phyloP scores from a whole-genome alignment of 2,888 invertebrate genomes.

The Cheilosia soror region DNA sequence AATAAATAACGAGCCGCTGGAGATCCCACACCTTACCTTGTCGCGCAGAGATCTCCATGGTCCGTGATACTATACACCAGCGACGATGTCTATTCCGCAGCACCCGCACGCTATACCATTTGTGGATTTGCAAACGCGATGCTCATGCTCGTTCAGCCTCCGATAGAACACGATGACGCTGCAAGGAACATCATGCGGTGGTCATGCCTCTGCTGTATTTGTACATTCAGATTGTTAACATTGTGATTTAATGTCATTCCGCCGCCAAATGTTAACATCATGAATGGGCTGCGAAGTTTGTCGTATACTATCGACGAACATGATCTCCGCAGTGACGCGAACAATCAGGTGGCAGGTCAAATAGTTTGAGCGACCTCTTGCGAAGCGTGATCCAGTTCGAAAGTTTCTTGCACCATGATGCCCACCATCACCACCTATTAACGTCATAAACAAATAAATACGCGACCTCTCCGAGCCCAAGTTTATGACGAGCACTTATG shows the following conservation, averaged over 20 bases:
- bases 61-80: slow-evolving; percentile 6
- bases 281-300: slow-evolving; percentile 46
- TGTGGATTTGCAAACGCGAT: slow-evolving; percentile 7
- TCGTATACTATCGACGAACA: slow-evolving; percentile 41
- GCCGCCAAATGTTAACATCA: slow-evolving; percentile 71
- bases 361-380: slow-evolving; percentile 49
- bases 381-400: slow-evolving; percentile 43
- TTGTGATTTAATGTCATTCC: slow-evolving; percentile 72
- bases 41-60: slow-evolving; percentile 26
- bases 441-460: not conserved
- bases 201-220: slow-evolving; percentile 45
- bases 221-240: slow-evolving; percentile 55
- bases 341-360: slow-evolving; percentile 56
- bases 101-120: slow-evolving; percentile 13
- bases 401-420: slow-evolving; percentile 1
- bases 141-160: slow-evolving; percentile 8
- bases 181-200: slow-evolving; percentile 56
- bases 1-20: slow-evolving; percentile 70
- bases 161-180: slow-evolving; percentile 54
- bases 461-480: slow-evolving; percentile 13
- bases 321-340: slow-evolving; percentile 49
- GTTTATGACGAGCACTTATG: slow-evolving; percentile 24
- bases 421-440: slow-evolving; percentile 7
- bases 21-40: slow-evolving; percentile 67
- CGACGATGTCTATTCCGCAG: not conserved